Conservation (phyloP, 2,888 invertebrate genomes). For the Ochropleura leucogaster region DNA sequence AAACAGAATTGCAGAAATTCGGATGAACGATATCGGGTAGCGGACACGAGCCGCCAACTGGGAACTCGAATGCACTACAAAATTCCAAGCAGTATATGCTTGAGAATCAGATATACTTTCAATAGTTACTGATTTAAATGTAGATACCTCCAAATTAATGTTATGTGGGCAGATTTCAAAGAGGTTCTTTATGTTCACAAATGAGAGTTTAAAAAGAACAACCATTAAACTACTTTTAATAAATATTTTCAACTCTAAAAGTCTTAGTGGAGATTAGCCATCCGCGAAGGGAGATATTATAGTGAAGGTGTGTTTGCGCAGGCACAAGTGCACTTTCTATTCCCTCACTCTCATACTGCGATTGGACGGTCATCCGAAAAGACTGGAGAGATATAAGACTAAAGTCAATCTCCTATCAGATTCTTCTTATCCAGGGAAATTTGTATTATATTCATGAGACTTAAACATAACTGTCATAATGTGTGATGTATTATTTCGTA, state of each 20-base stretch:
- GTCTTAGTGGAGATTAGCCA: no score
- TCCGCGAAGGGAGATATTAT: no score
- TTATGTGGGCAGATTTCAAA: background rate
- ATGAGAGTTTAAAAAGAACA: background rate
- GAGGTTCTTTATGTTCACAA: background rate
- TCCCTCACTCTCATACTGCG: no score
- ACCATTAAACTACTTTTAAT: background rate
- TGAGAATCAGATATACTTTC: background rate
- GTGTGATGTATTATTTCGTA: no score
- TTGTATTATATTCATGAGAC: background rate
- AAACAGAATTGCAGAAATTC: slow-evolving; percentile 77
- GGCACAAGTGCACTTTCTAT: no score
- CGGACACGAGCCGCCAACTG: slow-evolving; percentile 74
- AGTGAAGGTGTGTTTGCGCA: no score
- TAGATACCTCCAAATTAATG: background rate
- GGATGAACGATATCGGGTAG: slow-evolving; percentile 73
- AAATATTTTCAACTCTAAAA: background rate
- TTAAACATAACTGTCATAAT: no score
- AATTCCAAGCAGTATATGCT: slow-evolving; percentile 71
- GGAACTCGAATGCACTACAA: slow-evolving; percentile 71
- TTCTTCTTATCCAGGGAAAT: background rate
- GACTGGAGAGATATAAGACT: no score
- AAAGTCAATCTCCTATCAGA: background rate
- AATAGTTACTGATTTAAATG: background rate
- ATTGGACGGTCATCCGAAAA: no score